phyloP scores from a whole-genome alignment of 2,797 vertebrate species.

The Amphiprion clarkii region DNA sequence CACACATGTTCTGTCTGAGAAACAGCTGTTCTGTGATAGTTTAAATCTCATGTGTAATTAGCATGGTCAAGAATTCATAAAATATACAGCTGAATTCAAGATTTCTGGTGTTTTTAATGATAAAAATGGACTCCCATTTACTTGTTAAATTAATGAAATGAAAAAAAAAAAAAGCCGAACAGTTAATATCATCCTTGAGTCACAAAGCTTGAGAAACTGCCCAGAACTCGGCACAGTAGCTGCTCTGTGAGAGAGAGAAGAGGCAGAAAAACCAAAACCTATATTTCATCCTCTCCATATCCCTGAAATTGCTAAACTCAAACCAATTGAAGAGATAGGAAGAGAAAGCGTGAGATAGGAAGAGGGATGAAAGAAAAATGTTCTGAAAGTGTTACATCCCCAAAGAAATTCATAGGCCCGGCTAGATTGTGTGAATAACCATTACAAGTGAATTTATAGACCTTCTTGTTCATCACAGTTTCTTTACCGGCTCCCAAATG shows the following conservation, averaged over 20 bases:
- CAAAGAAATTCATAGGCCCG: slow-evolving; percentile 38
- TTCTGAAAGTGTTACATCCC: slow-evolving; percentile 43
- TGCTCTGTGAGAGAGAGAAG: slow-evolving; percentile 29
- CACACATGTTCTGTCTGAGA: slow-evolving; percentile 40
- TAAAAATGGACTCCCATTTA: slow-evolving; percentile 25
- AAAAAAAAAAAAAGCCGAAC: neutral
- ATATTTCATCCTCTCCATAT: slow-evolving; percentile 53
- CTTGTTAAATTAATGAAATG: slow-evolving; percentile 10
- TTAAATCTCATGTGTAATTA: slow-evolving; percentile 53
- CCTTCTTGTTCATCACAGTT: slow-evolving; percentile 46
- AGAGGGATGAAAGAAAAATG: slow-evolving; percentile 29
- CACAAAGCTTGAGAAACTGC: slow-evolving; percentile 48
- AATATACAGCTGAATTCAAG: slow-evolving; percentile 14
- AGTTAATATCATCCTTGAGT: slow-evolving; percentile 40
- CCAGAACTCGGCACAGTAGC: slow-evolving; percentile 32
- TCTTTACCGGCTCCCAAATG: slow-evolving; percentile 50
- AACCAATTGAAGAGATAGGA: slow-evolving; percentile 44
- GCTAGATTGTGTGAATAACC: slow-evolving; percentile 46
- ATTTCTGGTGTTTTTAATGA: slow-evolving; percentile 31
- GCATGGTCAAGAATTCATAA: slow-evolving; percentile 34
- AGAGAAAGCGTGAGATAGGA: slow-evolving; percentile 4
- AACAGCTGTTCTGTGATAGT: slow-evolving; percentile 62
- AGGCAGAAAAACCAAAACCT: slow-evolving; percentile 35
- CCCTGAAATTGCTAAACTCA: slow-evolving; percentile 48
- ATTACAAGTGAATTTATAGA: slow-evolving; percentile 48